Percentiles rank a stretch among this genome's conserved stretches.
These are phyloP conservation scores for Lepisosteus oculatus DNA, from an alignment of 2,113 vertebrate genomes.

Conservation along the genomic window DNA sequence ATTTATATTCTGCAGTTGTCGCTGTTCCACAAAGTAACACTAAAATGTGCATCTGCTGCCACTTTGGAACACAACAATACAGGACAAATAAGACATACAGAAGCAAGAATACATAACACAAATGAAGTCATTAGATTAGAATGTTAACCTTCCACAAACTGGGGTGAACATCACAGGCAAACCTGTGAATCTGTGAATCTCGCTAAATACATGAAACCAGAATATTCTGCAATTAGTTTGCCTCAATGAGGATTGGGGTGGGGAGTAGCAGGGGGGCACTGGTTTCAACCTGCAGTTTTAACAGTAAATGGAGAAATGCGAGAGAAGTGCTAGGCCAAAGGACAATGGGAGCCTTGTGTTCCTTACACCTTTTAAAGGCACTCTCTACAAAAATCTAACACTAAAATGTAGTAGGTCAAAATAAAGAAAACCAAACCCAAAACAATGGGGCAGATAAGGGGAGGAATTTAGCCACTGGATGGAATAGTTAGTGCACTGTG, in stretches of 20 bases:
- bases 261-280: background rate
- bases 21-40: background rate
- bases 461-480: conserved; percentile 27
- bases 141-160: background rate
- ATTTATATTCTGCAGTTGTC: background rate
- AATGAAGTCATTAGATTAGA: conserved; percentile 3
- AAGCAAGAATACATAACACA: background rate
- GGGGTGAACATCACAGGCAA: background rate
- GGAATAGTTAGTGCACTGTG: conserved; percentile 25
- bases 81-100: conserved; percentile 1
- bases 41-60: background rate
- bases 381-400: conserved; percentile 55
- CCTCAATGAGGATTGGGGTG: background rate
- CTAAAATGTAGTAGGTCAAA: conserved; percentile 1
- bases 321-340: conserved; percentile 24
- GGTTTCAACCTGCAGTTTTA: conserved; percentile 9
- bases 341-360: conserved; percentile 43
- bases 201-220: background rate
- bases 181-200: background rate
- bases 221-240: conserved; percentile 2
- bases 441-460: conserved; percentile 3
- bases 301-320: conserved; percentile 18
- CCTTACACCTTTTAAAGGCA: conserved; percentile 72
- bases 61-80: conserved; percentile 7
- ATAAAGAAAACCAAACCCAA: background rate